Percentiles rank a stretch among this genome's conserved stretches.
These are phyloP conservation scores for Parazoanthus darwini DNA, from an alignment of 92 coral and sea anemone genomes.

Conservation along the genomic window DNA sequence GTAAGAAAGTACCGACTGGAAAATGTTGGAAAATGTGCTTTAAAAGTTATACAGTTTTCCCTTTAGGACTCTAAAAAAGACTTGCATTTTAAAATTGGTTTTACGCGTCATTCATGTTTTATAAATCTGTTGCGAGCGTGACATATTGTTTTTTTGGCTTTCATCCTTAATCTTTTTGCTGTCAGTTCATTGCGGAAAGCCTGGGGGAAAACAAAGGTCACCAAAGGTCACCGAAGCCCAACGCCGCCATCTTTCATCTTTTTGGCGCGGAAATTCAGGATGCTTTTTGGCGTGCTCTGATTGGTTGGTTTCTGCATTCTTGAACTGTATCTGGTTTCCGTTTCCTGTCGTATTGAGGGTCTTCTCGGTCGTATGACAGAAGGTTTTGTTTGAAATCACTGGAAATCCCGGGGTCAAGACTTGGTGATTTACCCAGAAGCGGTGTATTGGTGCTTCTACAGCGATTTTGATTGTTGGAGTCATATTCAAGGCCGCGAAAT, in stretches of 20 bases:
- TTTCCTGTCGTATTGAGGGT: conserved; percentile 51
- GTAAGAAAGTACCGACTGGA: too few species aligned
- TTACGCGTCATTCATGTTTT: neutral
- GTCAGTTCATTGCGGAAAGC: conserved; percentile 7
- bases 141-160: neutral
- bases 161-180: conserved; percentile 12
- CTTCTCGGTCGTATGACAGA: conserved; percentile 34
- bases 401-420: conserved; percentile 40
- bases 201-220: neutral
- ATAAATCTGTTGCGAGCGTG: neutral
- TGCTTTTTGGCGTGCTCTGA: conserved; percentile 40
- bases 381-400: conserved; percentile 42
- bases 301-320: conserved; percentile 77
- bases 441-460: neutral
- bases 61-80: neutral
- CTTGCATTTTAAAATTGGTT: neutral
- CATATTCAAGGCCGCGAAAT: neutral
- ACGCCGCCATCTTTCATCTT: conserved; percentile 49
- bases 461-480: conserved; percentile 7
- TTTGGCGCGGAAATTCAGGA: conserved; percentile 79
- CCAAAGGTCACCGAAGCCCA: conserved; percentile 15
- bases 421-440: conserved; percentile 29
- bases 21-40: neutral
- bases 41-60: too few species aligned
- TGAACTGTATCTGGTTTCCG: conserved; percentile 79